phyloP scores from a whole-genome alignment of 1,140 invertebrate genomes.

The Brachionus manjavacas region DNA sequence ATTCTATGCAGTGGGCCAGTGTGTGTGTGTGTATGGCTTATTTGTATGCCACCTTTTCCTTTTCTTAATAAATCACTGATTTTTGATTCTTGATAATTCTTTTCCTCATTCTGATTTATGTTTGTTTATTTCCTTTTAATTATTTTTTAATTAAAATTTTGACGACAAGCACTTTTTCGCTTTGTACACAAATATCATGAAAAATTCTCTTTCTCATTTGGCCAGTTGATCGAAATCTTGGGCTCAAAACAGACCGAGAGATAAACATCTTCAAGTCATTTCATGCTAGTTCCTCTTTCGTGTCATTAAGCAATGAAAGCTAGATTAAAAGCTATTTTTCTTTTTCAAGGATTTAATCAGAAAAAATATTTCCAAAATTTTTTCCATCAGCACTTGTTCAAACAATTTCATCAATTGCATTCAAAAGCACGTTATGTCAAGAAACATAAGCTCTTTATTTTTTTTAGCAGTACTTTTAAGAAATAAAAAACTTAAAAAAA shows the following conservation, averaged over 20 bases:
- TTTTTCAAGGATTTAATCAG: neutral
- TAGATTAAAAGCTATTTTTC: neutral
- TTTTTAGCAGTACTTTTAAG: no score
- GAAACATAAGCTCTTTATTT: no score
- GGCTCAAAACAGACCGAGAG: neutral
- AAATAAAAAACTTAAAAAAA: no score
- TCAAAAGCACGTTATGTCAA: no score
- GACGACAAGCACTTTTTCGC: neutral
- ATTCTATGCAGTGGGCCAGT: neutral
- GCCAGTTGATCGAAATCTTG: neutral
- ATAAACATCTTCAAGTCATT: neutral
- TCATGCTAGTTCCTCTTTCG: neutral
- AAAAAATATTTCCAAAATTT: neutral
- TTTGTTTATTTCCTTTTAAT: constrained; percentile 21
- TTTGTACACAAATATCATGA: neutral
- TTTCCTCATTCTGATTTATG: constrained; percentile 2
- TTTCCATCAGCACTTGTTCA: no score
- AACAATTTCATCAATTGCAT: no score
- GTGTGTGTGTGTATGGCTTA: neutral
- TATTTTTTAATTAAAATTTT: constrained; percentile 29
- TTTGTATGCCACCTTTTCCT: constrained; percentile 2
- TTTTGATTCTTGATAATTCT: neutral
- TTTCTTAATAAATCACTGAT: neutral
- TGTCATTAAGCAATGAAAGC: neutral
- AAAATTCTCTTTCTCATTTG: neutral